These are phyloP conservation scores for Platycheirus rosarum DNA, from an alignment of 2,888 invertebrate species.

Conservation along the genomic window DNA sequence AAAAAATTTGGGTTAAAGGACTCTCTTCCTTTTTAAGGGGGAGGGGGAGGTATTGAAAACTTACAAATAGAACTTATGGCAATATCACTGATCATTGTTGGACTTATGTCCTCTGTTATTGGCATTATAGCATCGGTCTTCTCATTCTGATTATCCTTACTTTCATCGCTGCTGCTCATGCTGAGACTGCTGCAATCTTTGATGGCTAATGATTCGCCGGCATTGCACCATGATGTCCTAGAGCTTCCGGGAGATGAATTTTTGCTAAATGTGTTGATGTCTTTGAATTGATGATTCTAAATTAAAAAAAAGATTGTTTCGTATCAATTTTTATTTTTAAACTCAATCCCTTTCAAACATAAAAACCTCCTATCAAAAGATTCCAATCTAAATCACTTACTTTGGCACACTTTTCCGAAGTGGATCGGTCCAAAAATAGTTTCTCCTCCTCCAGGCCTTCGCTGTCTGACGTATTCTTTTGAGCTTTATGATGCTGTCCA, in stretches of 20 bases:
- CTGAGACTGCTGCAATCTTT: slow-evolving; percentile 84
- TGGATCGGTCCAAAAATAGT: slow-evolving; percentile 86
- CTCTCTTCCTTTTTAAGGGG: background rate
- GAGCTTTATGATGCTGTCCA: slow-evolving; percentile 54
- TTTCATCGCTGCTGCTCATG: slow-evolving; percentile 84
- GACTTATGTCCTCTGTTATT: slow-evolving; percentile 76
- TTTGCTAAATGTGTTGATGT: slow-evolving; percentile 78
- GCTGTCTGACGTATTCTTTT: slow-evolving; percentile 77
- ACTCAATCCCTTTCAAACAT: no score
- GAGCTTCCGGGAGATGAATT: slow-evolving; percentile 80
- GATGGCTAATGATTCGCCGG: slow-evolving; percentile 87
- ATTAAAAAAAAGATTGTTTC: slow-evolving; percentile 1
- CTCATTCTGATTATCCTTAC: slow-evolving; percentile 78
- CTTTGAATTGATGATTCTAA: slow-evolving; percentile 75
- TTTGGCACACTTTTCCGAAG: slow-evolving; percentile 83
- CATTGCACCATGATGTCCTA: slow-evolving; percentile 83
- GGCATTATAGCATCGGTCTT: slow-evolving; percentile 65
- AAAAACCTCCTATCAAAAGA: no score
- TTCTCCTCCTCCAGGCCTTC: slow-evolving; percentile 87
- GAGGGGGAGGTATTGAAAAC: slow-evolving; percentile 58
- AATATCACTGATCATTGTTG: slow-evolving; percentile 78
- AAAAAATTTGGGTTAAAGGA: background rate
- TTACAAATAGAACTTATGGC: slow-evolving; percentile 80
- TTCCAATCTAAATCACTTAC: slow-evolving; percentile 64
- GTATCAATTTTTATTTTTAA: no score